Evolutionary conservation across 2,113 vertebrate species (phyloP).

Genomic region (Labeo catla): DNA sequence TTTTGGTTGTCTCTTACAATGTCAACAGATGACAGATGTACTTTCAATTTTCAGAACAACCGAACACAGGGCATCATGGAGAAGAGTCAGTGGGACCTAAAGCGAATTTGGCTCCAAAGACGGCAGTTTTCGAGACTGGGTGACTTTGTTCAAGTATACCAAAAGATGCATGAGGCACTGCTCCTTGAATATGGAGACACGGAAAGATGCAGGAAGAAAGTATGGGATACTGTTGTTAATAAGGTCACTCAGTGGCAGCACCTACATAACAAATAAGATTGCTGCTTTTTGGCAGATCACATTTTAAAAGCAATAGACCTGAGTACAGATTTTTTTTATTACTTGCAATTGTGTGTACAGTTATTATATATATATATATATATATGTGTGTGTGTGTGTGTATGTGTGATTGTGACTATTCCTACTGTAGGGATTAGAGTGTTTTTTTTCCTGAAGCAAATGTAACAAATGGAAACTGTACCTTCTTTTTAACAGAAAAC

Average conservation of each 20-base stretch:
- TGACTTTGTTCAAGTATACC: background rate
- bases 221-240: background rate
- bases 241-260: too few relatives aligned
- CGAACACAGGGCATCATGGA: background rate
- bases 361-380: too few relatives aligned
- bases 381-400: too few relatives aligned
- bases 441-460: too few relatives aligned
- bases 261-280: background rate
- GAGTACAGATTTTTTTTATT: too few relatives aligned
- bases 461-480: too few relatives aligned
- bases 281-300: background rate
- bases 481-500: too few relatives aligned
- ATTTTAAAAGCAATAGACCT: too few relatives aligned
- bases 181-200: background rate
- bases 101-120: background rate
- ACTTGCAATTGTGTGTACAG: too few relatives aligned
- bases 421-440: too few relatives aligned
- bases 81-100: conserved; percentile 21
- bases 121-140: background rate
- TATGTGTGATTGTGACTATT: too few relatives aligned
- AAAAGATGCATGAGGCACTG: background rate
- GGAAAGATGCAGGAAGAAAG: background rate
- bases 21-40: background rate
- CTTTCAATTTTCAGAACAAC: too few relatives aligned
- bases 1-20: background rate